Evolutionary conservation across 2,797 vertebrate species (phyloP).

Genomic region (Pangasius macronema): DNA sequence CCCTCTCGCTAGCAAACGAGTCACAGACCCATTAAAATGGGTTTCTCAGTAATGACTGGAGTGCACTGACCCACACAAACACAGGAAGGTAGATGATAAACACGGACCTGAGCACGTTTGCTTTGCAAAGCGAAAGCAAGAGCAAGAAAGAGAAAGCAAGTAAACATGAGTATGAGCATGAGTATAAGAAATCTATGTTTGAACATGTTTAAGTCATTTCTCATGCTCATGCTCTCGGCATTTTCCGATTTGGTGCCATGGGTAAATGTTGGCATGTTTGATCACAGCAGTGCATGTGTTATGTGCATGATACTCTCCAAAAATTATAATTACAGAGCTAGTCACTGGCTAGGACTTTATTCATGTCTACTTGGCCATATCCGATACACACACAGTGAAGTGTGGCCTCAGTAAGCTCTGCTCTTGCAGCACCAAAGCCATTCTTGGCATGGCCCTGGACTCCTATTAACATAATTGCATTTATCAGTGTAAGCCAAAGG

Average conservation of each 20-base stretch:
- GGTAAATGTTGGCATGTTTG: constrained; percentile 20
- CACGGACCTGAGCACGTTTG: constrained; percentile 12
- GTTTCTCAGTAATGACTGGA: constrained; percentile 32
- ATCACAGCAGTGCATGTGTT: constrained; percentile 18
- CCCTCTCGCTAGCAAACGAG: constrained; percentile 11
- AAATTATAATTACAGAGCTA: constrained; percentile 41
- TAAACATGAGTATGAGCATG: background rate
- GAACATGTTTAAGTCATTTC: constrained; percentile 8
- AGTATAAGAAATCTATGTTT: background rate
- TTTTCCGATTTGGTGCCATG: background rate
- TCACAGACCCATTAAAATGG: constrained; percentile 15
- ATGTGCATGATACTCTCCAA: constrained; percentile 13
- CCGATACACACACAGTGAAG: constrained; percentile 33
- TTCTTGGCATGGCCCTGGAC: constrained; percentile 33
- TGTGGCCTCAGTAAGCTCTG: constrained; percentile 22
- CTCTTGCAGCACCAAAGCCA: constrained; percentile 19
- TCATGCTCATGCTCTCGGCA: background rate
- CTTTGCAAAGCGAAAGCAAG: background rate
- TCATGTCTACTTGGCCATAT: constrained; percentile 26
- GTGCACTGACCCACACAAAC: constrained; percentile 36
- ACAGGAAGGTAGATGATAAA: constrained; percentile 46
- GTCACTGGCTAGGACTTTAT: constrained; percentile 26
- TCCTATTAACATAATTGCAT: constrained; percentile 45
- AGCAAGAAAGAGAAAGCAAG: background rate
- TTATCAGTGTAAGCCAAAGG: constrained; percentile 38